Percentiles rank a stretch among this genome's conserved stretches.
These are phyloP conservation scores for Muscicapa adusta DNA, from an alignment of 2,113 vertebrate genomes.

Conservation along the genomic window DNA sequence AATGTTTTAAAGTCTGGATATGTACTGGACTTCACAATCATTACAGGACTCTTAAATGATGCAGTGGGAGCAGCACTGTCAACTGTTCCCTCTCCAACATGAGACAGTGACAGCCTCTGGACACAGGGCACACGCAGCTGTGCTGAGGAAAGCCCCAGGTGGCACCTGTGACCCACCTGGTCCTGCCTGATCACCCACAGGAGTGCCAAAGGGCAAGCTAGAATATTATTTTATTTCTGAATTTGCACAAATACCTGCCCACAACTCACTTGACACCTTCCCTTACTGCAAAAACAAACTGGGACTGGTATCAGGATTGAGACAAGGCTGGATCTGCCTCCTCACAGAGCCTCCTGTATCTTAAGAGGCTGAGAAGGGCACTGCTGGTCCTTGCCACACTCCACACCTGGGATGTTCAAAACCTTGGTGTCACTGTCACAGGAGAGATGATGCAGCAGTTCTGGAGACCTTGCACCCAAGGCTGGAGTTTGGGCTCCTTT, in stretches of 20 bases:
- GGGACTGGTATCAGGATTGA: background rate
- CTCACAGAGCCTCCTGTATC: background rate
- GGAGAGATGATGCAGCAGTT: background rate
- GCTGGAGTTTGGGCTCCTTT: background rate
- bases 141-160: background rate
- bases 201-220: background rate
- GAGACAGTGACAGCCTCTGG: background rate
- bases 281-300: background rate
- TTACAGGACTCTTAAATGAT: background rate
- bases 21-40: background rate
- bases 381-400: background rate
- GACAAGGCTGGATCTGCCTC: background rate
- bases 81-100: background rate
- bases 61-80: background rate
- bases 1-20: background rate
- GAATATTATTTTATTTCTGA: background rate
- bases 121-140: accelerated
- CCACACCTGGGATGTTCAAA: accelerated
- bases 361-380: background rate
- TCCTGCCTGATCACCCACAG: background rate
- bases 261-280: background rate
- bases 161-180: background rate
- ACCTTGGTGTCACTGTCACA: background rate
- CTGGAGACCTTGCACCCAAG: background rate
- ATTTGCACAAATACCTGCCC: background rate